Evolutionary conservation across 2,888 invertebrate genomes (phyloP).

Genomic region (Drosophila setosimentum): DNA sequence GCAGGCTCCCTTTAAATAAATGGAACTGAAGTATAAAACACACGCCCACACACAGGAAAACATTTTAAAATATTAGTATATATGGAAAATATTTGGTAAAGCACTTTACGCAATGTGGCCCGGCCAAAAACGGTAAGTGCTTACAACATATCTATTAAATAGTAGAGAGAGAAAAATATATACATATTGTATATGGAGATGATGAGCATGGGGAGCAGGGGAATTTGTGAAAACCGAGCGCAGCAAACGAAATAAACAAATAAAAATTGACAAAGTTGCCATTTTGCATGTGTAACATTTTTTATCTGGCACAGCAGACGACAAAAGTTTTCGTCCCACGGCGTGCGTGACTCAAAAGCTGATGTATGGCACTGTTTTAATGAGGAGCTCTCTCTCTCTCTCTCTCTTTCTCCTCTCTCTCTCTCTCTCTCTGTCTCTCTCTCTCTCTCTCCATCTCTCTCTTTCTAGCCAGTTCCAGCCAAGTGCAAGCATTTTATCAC

Average conservation of each 20-base stretch:
- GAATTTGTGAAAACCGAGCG: not conserved
- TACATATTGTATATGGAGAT: not conserved
- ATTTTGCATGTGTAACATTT: constrained; percentile 54
- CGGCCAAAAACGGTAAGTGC: constrained; percentile 29
- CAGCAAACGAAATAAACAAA: constrained; percentile 49
- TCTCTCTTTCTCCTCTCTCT: not conserved
- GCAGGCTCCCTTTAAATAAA: not conserved
- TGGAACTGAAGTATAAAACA: constrained; percentile 3
- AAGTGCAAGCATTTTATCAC: constrained; percentile 36
- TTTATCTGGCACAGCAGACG: constrained; percentile 48
- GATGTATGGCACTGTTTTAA: constrained; percentile 56
- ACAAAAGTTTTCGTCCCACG: constrained; percentile 27
- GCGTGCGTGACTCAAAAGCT: constrained; percentile 35
- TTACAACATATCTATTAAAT: constrained; percentile 39
- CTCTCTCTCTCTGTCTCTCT: not conserved
- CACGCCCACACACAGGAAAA: not conserved
- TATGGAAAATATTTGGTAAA: constrained; percentile 58
- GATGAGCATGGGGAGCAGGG: constrained; percentile 1
- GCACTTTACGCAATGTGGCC: constrained; percentile 47
- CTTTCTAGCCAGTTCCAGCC: not conserved
- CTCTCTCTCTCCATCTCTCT: too few species aligned
- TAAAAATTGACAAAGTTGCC: constrained; percentile 60
- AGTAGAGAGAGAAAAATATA: not conserved
- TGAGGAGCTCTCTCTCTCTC: not conserved
- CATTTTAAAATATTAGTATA: constrained; percentile 60